Evolutionary conservation across 2,113 vertebrate species (phyloP).

Genomic region (Pionites leucogaster): DNA sequence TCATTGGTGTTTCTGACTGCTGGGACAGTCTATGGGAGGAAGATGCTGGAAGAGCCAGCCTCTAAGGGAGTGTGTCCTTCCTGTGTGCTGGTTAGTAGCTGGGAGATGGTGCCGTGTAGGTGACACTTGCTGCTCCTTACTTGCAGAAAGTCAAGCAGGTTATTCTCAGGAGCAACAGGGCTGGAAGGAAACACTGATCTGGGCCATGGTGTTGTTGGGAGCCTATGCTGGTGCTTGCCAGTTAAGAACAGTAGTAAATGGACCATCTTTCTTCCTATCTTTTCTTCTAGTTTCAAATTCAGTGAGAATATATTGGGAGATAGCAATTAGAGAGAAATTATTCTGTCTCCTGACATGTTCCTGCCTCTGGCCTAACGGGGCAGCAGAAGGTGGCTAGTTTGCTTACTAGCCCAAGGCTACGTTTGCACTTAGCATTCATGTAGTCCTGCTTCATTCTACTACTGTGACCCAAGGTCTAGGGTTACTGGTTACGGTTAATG

Average conservation of each 20-base stretch:
- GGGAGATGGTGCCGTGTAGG: background rate
- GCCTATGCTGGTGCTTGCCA: background rate
- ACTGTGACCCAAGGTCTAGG: background rate
- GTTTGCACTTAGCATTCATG: fast-evolving
- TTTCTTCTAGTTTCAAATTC: background rate
- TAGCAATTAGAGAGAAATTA: background rate
- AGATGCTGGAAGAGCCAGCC: background rate
- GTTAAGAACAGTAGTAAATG: background rate
- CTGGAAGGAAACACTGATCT: background rate
- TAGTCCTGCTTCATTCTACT: background rate
- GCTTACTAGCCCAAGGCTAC: background rate
- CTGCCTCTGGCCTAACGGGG: background rate
- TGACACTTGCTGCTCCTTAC: background rate
- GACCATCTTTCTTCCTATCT: background rate
- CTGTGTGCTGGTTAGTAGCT: background rate
- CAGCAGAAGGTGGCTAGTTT: background rate
- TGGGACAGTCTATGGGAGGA: background rate
- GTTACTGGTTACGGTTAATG: fast-evolving
- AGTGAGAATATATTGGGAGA: background rate
- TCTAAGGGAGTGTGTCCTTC: background rate
- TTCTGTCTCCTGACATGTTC: background rate
- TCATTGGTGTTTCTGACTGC: background rate
- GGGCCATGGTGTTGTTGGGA: background rate
- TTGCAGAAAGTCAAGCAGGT: background rate
- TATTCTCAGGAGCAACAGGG: background rate